Evolutionary conservation across 2,113 vertebrate genomes (phyloP).

Genomic region (Ophthalmolycus amberensis): DNA sequence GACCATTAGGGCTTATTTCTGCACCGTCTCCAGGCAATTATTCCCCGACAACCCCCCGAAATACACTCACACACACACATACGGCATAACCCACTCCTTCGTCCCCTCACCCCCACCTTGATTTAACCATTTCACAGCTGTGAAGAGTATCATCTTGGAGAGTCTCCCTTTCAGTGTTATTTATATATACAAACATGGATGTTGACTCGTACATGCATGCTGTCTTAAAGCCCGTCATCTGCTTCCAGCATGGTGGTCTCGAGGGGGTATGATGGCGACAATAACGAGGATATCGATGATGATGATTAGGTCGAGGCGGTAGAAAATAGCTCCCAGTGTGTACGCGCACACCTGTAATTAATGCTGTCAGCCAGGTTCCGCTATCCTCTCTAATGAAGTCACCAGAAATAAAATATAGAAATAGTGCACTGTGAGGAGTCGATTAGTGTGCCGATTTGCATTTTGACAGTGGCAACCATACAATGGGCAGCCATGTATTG

Average conservation of each 20-base stretch:
- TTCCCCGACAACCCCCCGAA: constrained; percentile 51
- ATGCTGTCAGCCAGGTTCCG: constrained; percentile 67
- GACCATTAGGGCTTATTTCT: constrained; percentile 84
- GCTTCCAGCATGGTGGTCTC: constrained; percentile 46
- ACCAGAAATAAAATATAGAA: constrained; percentile 21
- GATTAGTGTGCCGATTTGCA: constrained; percentile 57
- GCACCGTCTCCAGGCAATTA: constrained; percentile 82
- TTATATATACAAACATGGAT: constrained; percentile 6
- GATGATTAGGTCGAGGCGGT: constrained; percentile 66
- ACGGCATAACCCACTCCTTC: constrained; percentile 45
- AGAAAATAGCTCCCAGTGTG: constrained; percentile 69
- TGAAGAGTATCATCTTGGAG: constrained; percentile 45
- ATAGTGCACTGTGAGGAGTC: constrained; percentile 25
- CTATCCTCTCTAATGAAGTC: constrained; percentile 69
- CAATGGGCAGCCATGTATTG: constrained; percentile 52
- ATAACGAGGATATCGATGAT: constrained; percentile 63
- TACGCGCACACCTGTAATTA: constrained; percentile 72
- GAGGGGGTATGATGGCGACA: constrained; percentile 22
- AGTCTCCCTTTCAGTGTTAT: constrained; percentile 35
- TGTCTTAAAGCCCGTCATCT: constrained; percentile 52
- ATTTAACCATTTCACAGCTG: constrained; percentile 70
- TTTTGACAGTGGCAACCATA: constrained; percentile 58
- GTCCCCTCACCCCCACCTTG: constrained; percentile 17
- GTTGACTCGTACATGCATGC: constrained; percentile 40
- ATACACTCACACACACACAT: constrained; percentile 14